Conservation (phyloP, 1,140 invertebrate genomes). For the Phymorhynchus buccinoides region DNA sequence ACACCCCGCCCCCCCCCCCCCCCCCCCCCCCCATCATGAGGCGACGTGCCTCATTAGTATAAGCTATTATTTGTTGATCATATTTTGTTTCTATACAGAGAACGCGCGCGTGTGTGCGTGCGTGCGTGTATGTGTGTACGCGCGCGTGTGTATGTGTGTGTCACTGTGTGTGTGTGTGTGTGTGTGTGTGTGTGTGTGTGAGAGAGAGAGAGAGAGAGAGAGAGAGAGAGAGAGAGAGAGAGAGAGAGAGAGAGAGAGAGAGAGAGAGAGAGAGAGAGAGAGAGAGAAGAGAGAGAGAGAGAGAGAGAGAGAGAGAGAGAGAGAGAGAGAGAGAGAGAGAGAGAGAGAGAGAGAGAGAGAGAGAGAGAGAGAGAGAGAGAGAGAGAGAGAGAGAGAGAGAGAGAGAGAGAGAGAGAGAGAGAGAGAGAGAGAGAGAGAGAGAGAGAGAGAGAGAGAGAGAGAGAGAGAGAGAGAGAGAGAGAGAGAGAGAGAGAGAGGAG, state of each 20-base stretch:
- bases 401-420: no score
- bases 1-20: background rate
- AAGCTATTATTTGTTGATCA: no score
- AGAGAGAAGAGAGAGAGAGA: slow-evolving; percentile 3
- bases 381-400: background rate
- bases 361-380: background rate
- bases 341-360: no score
- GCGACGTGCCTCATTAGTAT: no score
- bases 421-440: no score
- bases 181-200: no score
- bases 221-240: no score
- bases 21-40: background rate
- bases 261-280: background rate
- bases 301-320: slow-evolving; percentile 35
- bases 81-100: no score
- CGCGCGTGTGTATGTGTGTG: slow-evolving; percentile 1
- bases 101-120: background rate
- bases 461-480: background rate
- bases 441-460: background rate
- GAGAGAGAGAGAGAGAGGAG: background rate
- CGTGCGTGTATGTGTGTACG: slow-evolving; percentile 1
- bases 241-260: no score
- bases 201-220: no score
- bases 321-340: slow-evolving; percentile 28
- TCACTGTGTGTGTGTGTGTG: no score